Evolutionary conservation across 2,113 vertebrate species (phyloP), one percentile per base, ranked within the genome.

Genomic region (Ageneiosus marmoratus): DNA sequence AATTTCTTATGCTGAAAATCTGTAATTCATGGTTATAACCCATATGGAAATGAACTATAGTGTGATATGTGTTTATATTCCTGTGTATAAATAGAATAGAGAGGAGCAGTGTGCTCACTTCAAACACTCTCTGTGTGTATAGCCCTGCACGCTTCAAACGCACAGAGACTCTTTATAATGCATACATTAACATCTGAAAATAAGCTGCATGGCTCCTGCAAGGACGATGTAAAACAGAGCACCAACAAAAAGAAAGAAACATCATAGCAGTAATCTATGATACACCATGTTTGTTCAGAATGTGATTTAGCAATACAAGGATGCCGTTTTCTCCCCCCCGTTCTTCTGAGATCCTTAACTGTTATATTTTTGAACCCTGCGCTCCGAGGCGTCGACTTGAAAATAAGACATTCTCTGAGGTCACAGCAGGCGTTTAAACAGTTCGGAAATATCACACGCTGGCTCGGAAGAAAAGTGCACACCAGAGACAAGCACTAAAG

Each of bases 171-270:
- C 67, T 87, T 77, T 84, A 84, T 87, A 88, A 86, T 82, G 89
- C 84, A 88, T 81, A 83, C 77, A 89, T 88, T 89, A 88, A 70
- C 56, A 85, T 85, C 85, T 75, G 82, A 84, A 85, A 85, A 88
- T 80, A 76, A 79, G 79, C 53, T 0, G 70, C 79, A 63, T 12
- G 81, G 51, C 70, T 77, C n/a, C 62, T 44, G 80, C 60, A 82
- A 51, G 34, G 80, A 74, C 4, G 37, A 56, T 62, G 29, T 74
- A 67, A 85, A 79, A 75, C 72, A 18, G 69, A 62, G 55, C 34
- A 69, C 20, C 1, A 63, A 16, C 9, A 44, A 55, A 77, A 46
- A 50, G 20, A 72, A 1, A 62, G 29, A 81, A 51, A 46, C 79
- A 72, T 72, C 79, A 27, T 37, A 65, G 69, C 73, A 83, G 81